Conservation (phyloP, 1,140 invertebrate genomes). For the Uloborus diversus region DNA sequence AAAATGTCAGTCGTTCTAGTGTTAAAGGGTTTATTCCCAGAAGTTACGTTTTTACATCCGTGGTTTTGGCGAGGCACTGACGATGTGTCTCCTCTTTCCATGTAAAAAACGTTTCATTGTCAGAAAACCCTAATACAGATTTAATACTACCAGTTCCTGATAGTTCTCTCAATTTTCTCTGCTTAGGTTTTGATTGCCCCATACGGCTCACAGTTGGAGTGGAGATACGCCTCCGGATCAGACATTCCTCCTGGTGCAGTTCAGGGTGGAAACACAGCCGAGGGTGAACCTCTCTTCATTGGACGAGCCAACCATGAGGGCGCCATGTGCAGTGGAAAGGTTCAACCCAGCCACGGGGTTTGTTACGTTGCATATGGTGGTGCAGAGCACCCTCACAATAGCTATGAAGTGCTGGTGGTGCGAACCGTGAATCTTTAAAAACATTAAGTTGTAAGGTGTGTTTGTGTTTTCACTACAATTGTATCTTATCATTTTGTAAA, state of each 20-base stretch:
- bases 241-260: constrained; percentile 73
- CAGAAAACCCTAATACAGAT: too few species aligned
- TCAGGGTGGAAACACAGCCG: constrained; percentile 57
- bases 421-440: constrained; percentile 41
- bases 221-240: constrained; percentile 75
- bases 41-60: too few species aligned
- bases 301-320: constrained; percentile 59
- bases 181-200: constrained; percentile 47
- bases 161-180: too few species aligned
- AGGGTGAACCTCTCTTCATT: constrained; percentile 59
- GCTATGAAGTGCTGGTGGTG: constrained; percentile 59
- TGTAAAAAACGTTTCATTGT: too few species aligned
- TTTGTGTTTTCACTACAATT: too few species aligned
- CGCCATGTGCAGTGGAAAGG: constrained; percentile 63
- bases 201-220: constrained; percentile 62
- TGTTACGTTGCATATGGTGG: constrained; percentile 60
- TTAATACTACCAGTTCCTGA: too few species aligned
- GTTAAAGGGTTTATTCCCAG: too few species aligned
- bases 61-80: too few species aligned
- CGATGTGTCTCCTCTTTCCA: too few species aligned
- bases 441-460: too few species aligned
- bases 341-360: constrained; percentile 59
- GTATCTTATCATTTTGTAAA: too few species aligned
- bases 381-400: constrained; percentile 45
- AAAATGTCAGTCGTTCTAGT: too few species aligned